phyloP scores from a whole-genome alignment of 2,797 vertebrate species.

The Huso huso region DNA sequence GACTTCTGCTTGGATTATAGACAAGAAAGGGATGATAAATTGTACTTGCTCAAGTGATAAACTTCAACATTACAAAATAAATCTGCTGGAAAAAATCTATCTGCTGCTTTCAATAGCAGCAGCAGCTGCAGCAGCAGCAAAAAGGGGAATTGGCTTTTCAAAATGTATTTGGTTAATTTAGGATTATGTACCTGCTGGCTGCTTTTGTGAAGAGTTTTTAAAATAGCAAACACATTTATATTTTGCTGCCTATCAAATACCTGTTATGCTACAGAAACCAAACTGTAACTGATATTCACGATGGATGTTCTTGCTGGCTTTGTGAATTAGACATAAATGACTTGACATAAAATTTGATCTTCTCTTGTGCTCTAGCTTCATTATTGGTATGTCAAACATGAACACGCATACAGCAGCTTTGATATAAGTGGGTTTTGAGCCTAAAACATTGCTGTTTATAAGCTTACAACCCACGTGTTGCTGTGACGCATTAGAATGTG shows the following conservation, averaged over 20 bases:
- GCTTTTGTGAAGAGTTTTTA: neutral
- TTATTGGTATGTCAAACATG: too few relatives aligned
- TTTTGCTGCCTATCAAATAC: neutral
- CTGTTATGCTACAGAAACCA: neutral
- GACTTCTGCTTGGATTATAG: conserved; percentile 55
- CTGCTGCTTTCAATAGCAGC: conserved; percentile 46
- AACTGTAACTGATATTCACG: too few relatives aligned
- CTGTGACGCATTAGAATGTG: too few relatives aligned
- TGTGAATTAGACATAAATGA: too few relatives aligned
- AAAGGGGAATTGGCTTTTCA: conserved; percentile 35
- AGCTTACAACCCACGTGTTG: too few relatives aligned
- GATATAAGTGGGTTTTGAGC: too few relatives aligned
- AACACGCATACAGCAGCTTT: too few relatives aligned
- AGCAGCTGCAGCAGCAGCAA: conserved; percentile 33
- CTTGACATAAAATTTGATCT: too few relatives aligned
- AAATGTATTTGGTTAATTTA: conserved; percentile 22
- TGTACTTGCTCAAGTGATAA: conserved; percentile 65
- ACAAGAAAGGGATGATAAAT: conserved; percentile 56
- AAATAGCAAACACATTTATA: neutral
- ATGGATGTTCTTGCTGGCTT: too few relatives aligned
- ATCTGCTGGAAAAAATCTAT: conserved; percentile 67
- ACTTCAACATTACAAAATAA: conserved; percentile 71
- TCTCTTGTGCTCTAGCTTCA: too few relatives aligned
- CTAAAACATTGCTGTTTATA: too few relatives aligned
- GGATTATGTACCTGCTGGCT: conserved; percentile 27